Evolutionary conservation across 1,140 invertebrate genomes (phyloP).

Genomic region (Druon quercuslanigerum): DNA sequence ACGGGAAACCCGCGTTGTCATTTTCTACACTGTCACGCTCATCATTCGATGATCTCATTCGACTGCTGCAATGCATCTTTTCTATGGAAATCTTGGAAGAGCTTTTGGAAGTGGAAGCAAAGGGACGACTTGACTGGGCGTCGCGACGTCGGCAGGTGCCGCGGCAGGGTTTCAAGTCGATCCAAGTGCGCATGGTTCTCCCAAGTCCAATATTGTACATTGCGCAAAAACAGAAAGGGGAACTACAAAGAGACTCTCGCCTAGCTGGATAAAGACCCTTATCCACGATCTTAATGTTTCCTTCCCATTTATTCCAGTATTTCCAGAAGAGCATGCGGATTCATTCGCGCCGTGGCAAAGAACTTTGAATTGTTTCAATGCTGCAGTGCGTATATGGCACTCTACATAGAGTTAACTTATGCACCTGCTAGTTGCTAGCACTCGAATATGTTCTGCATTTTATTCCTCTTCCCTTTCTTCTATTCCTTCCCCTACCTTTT

Average conservation of each 20-base stretch:
- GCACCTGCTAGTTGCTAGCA: background rate
- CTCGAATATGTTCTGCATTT: background rate
- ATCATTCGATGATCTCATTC: slow-evolving; percentile 2
- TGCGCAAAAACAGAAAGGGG: slow-evolving; percentile 27
- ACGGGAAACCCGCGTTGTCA: background rate
- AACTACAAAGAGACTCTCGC: slow-evolving; percentile 28
- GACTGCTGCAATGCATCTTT: background rate
- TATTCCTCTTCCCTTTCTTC: background rate
- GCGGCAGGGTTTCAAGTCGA: slow-evolving; percentile 54
- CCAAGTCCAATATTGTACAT: slow-evolving; percentile 31
- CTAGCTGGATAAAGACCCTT: slow-evolving; percentile 23
- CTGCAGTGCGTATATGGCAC: background rate
- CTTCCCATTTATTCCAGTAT: slow-evolving; percentile 27
- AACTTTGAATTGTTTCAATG: slow-evolving; percentile 2
- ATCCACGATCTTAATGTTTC: slow-evolving; percentile 32
- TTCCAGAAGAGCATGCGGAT: background rate
- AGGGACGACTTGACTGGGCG: slow-evolving; percentile 50
- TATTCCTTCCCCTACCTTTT: background rate
- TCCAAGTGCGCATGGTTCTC: slow-evolving; percentile 56
- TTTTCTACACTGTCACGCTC: slow-evolving; percentile 16
- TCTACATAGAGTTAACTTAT: background rate
- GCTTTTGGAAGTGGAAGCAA: slow-evolving; percentile 29
- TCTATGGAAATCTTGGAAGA: background rate
- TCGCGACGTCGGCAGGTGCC: slow-evolving; percentile 64
- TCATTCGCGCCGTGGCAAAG: background rate